phyloP scores from a whole-genome alignment of 2,888 invertebrate genomes.

The Sialis fuliginosa region DNA sequence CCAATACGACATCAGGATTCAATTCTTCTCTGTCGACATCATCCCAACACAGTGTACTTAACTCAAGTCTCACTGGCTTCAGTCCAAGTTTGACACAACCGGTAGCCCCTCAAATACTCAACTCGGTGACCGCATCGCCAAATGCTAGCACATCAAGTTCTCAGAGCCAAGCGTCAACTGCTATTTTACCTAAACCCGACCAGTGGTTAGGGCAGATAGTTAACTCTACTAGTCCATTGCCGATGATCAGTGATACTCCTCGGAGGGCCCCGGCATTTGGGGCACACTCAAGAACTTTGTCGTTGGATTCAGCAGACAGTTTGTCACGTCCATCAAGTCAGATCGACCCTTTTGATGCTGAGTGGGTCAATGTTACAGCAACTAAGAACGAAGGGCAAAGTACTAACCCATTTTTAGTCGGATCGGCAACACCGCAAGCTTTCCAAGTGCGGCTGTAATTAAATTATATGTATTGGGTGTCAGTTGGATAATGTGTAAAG shows the following conservation, averaged over 20 bases:
- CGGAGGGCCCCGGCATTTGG: slow-evolving; percentile 33
- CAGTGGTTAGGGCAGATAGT: slow-evolving; percentile 67
- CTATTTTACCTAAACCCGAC: slow-evolving; percentile 55
- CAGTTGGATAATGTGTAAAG: not conserved
- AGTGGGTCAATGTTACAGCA: slow-evolving; percentile 56
- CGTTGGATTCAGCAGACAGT: slow-evolving; percentile 28
- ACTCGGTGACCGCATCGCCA: not conserved
- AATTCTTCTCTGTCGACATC: slow-evolving; percentile 3
- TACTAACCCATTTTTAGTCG: slow-evolving; percentile 42
- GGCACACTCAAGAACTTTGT: slow-evolving; percentile 32
- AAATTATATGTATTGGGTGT: not conserved
- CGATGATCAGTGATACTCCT: slow-evolving; percentile 26
- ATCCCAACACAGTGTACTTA: not conserved
- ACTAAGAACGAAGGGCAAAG: slow-evolving; percentile 28
- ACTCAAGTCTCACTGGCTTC: slow-evolving; percentile 1
- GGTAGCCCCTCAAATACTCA: not conserved
- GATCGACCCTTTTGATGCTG: slow-evolving; percentile 66
- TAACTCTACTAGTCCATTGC: slow-evolving; percentile 30
- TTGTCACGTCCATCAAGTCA: slow-evolving; percentile 14
- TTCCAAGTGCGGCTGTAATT: slow-evolving; percentile 41
- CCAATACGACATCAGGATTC: slow-evolving; percentile 11
- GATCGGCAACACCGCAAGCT: slow-evolving; percentile 31
- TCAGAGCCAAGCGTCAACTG: not conserved
- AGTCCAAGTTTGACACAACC: slow-evolving; percentile 6
- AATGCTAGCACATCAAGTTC: slow-evolving; percentile 2